These are phyloP conservation scores for Mobula birostris DNA, from an alignment of 2,113 vertebrate species.

Conservation along the genomic window DNA sequence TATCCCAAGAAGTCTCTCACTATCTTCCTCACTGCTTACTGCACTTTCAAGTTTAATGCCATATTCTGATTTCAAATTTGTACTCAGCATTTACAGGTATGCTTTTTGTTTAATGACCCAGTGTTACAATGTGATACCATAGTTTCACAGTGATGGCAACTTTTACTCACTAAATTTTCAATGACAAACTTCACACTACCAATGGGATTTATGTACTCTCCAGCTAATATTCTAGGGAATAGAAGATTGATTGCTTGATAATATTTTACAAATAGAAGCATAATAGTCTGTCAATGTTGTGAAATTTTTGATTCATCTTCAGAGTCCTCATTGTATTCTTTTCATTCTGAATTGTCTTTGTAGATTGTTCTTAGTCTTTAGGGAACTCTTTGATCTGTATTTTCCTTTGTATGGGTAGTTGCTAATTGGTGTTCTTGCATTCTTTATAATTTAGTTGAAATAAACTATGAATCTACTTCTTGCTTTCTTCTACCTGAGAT, in stretches of 20 bases:
- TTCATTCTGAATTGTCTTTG: not conserved
- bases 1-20: too few relatives aligned
- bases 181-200: not conserved
- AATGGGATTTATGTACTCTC: not conserved
- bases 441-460: not conserved
- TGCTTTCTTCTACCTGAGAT: not conserved
- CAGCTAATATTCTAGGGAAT: not conserved
- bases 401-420: not conserved
- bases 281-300: not conserved
- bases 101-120: not conserved
- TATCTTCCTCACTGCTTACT: too few relatives aligned
- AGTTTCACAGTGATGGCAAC: not conserved
- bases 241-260: not conserved
- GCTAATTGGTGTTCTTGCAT: not conserved
- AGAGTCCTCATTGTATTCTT: not conserved
- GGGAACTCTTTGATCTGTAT: slow-evolving; percentile 3
- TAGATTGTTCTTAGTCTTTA: not conserved
- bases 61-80: too few relatives aligned
- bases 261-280: not conserved
- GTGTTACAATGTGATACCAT: not conserved
- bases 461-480: not conserved
- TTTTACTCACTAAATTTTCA: not conserved
- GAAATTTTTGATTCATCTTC: not conserved
- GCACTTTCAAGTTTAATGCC: too few relatives aligned
- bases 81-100: too few relatives aligned